phyloP scores from a whole-genome alignment of 2,888 invertebrate genomes.

The Caenorhabditis becei region DNA sequence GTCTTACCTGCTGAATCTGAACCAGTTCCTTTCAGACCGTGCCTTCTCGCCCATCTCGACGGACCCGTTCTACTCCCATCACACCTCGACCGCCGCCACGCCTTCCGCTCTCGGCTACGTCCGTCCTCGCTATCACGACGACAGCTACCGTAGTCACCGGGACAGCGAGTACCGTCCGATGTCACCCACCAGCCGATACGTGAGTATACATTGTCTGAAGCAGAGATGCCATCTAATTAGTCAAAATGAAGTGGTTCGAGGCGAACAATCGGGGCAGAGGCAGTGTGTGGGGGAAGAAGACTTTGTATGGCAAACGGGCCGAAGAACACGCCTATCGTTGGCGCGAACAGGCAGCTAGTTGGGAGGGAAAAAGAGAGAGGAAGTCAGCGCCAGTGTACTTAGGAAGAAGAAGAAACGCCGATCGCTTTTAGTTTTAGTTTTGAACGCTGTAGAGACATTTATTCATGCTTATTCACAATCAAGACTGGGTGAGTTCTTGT shows the following conservation, averaged over 20 bases:
- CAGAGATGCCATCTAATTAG: constrained; percentile 45
- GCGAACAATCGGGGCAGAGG: constrained; percentile 29
- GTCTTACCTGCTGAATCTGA: not conserved
- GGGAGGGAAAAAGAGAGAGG: constrained; percentile 22
- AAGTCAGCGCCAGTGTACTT: constrained; percentile 42
- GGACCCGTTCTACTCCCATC: constrained; percentile 65
- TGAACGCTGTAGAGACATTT: constrained; percentile 24
- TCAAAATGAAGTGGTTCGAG: constrained; percentile 53
- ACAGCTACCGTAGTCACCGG: constrained; percentile 63
- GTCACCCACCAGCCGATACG: constrained; percentile 60
- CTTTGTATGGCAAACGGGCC: constrained; percentile 33
- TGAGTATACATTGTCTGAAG: constrained; percentile 33
- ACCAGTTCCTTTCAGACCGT: constrained; percentile 26
- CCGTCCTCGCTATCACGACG: constrained; percentile 70
- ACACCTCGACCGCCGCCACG: constrained; percentile 40
- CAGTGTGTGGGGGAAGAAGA: constrained; percentile 20
- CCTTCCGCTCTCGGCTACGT: constrained; percentile 64
- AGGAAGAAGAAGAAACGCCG: constrained; percentile 25
- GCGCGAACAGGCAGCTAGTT: constrained; percentile 47
- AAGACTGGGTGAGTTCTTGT: constrained; percentile 60
- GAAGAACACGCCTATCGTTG: constrained; percentile 34
- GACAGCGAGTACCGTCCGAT: constrained; percentile 49
- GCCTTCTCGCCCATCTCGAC: constrained; percentile 61
- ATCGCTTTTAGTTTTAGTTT: constrained; percentile 36
- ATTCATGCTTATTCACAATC: constrained; percentile 59